These are phyloP conservation scores for Mustelus asterias DNA, from an alignment of 2,113 vertebrate genomes.

Conservation along the genomic window DNA sequence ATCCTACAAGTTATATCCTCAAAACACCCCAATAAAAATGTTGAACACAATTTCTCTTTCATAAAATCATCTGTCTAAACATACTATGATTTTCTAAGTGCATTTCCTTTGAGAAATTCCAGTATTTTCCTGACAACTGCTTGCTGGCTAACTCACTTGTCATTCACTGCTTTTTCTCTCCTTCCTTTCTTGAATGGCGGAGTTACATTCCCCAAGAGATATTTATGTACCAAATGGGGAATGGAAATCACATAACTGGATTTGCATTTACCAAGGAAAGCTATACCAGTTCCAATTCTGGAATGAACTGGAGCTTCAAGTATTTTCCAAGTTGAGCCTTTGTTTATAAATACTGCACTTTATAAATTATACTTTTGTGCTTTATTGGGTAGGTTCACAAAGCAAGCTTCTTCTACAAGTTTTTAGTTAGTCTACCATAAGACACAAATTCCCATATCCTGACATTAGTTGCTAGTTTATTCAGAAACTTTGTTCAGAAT, in stretches of 20 bases:
- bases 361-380: background rate
- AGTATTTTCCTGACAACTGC: too few relatives aligned
- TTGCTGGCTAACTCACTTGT: too few relatives aligned
- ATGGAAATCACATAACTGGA: background rate
- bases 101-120: too few relatives aligned
- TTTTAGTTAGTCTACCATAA: background rate
- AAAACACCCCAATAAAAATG: too few relatives aligned
- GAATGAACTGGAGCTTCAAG: background rate
- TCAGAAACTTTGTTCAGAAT: background rate
- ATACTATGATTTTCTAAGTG: too few relatives aligned
- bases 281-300: background rate
- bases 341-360: background rate
- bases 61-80: too few relatives aligned
- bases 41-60: too few relatives aligned
- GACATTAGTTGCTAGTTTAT: background rate
- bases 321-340: background rate
- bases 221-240: too few relatives aligned
- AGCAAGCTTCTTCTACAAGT: background rate
- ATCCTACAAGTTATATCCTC: too few relatives aligned
- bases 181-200: too few relatives aligned
- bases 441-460: background rate
- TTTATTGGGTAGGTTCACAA: background rate
- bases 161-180: too few relatives aligned
- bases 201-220: background rate
- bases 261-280: background rate